phyloP scores from a whole-genome alignment of 1,140 invertebrate species.

The Eciton burchellii region DNA sequence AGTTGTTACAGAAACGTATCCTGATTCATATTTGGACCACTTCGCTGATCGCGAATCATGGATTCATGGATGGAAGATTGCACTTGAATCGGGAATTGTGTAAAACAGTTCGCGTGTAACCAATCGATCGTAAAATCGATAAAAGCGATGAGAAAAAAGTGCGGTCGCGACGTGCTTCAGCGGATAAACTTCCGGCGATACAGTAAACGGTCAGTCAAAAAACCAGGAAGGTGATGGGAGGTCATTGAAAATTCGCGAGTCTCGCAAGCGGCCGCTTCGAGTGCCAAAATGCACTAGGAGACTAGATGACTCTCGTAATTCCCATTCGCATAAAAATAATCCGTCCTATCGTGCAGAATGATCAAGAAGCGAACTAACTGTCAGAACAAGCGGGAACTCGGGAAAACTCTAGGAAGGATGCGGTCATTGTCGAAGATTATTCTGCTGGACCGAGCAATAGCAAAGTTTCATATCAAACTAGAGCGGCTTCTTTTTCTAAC shows the following conservation, averaged over 20 bases:
- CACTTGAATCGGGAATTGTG: not conserved
- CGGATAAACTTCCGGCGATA: conserved; percentile 6
- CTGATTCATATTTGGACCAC: conserved; percentile 15
- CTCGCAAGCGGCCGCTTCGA: not conserved
- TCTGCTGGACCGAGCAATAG: conserved; percentile 17
- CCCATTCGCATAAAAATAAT: not conserved
- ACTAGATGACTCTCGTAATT: conserved; percentile 28
- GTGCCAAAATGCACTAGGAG: not conserved
- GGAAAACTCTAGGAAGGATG: conserved; percentile 13
- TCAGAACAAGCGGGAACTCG: conserved; percentile 40
- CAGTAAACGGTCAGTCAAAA: not conserved
- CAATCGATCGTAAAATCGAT: conserved; percentile 9
- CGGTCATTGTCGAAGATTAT: conserved; percentile 17
- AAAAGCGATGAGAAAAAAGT: too few species aligned
- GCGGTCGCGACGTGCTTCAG: too few species aligned
- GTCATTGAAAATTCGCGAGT: not conserved
- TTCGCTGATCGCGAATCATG: too few species aligned
- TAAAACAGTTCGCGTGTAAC: conserved; percentile 14
- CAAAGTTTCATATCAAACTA: conserved; percentile 33
- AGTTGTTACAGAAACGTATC: conserved; percentile 26
- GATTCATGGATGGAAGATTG: conserved; percentile 16
- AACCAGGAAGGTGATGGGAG: not conserved
- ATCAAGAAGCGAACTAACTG: conserved; percentile 37
- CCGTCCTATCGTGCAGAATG: conserved; percentile 27
- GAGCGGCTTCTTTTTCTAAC: conserved; percentile 5